phyloP scores from a whole-genome alignment of 2,113 vertebrate species.

The Actenoides hombroni region DNA sequence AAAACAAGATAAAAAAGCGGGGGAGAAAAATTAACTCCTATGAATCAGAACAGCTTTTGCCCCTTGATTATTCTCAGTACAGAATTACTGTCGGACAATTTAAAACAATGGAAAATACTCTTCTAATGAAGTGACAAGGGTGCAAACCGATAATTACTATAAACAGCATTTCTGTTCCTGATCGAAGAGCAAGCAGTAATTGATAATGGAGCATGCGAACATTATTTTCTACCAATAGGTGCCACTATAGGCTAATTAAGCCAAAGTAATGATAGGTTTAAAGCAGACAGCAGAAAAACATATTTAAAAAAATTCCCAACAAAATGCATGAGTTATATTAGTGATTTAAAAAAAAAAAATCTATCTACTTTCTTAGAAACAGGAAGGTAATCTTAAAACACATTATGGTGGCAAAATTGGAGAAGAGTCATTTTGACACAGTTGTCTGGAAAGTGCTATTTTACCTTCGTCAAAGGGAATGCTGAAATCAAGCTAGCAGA shows the following conservation, averaged over 20 bases:
- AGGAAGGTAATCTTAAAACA: neutral
- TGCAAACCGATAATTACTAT: neutral
- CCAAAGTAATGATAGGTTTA: neutral
- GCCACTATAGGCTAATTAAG: slow-evolving; percentile 69
- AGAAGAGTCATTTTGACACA: neutral
- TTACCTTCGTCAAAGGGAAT: neutral
- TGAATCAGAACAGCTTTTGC: neutral
- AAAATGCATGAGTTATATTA: neutral
- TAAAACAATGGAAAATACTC: neutral
- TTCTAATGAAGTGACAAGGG: neutral
- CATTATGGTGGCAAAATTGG: neutral
- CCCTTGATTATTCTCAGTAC: neutral
- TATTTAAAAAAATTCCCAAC: rapidly evolving
- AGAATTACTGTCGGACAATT: neutral
- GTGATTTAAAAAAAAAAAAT: neutral
- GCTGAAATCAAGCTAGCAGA: neutral
- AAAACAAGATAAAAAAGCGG: too few species aligned
- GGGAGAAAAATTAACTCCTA: neutral
- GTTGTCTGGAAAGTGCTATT: neutral
- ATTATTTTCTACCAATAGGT: slow-evolving; percentile 63
- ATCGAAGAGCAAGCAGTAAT: neutral
- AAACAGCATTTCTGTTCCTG: neutral
- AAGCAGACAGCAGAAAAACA: neutral
- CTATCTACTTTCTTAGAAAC: neutral
- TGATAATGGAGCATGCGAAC: neutral